Percentiles rank a stretch among this genome's conserved stretches.
Evolutionary conservation across 2,113 vertebrate species (phyloP).

Genomic region (Taxidea taxus): DNA sequence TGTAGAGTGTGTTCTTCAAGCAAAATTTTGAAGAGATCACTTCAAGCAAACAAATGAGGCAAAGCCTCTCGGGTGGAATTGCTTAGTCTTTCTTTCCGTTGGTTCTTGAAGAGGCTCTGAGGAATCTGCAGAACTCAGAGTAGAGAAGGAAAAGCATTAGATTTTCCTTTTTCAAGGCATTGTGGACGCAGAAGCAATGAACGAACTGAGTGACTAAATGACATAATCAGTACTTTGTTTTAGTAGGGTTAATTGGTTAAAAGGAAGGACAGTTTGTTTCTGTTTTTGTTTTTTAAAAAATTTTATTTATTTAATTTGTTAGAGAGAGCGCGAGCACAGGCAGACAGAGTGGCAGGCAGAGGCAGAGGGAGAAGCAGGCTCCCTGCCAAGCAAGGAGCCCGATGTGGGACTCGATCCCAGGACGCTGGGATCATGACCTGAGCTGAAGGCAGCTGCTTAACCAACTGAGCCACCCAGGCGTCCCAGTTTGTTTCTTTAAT

Average conservation of each 20-base stretch:
- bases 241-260: background rate
- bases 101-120: background rate
- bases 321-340: no score
- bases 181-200: background rate
- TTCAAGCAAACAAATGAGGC: background rate
- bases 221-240: background rate
- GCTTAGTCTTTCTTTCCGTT: background rate
- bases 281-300: no score
- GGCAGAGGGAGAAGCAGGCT: no score
- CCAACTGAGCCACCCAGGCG: no score
- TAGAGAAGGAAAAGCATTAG: background rate
- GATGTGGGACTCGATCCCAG: no score
- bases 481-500: background rate
- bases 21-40: background rate
- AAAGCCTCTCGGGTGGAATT: background rate
- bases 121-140: background rate
- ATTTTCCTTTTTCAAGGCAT: background rate
- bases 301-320: no score
- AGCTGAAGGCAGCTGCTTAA: no score
- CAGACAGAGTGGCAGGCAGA: no score
- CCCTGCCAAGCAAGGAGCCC: no score
- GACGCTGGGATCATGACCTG: no score
- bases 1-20: background rate
- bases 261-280: background rate
- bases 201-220: background rate